phyloP scores from a whole-genome alignment of 2,888 invertebrate species.

The Himalopsyche kuldschensis region DNA sequence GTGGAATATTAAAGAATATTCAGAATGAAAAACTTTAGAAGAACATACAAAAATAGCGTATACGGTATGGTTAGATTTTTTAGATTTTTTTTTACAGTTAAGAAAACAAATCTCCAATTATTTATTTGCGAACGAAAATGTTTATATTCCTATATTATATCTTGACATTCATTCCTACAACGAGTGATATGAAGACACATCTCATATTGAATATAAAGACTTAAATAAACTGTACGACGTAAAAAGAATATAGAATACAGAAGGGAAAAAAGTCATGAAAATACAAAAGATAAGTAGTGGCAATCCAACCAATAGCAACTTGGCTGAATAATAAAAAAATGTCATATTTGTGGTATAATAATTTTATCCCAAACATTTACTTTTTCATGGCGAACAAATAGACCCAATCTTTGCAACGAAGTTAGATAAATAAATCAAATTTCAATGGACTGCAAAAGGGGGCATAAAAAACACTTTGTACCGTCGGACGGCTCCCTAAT shows the following conservation, averaged over 20 bases:
- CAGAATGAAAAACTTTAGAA: too few relatives aligned
- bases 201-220: too few relatives aligned
- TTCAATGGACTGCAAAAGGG: conserved; percentile 4
- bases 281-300: neutral
- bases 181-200: too few relatives aligned
- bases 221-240: too few relatives aligned
- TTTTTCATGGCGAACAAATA: neutral
- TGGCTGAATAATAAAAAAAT: neutral
- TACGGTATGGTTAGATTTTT: too few relatives aligned
- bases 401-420: neutral
- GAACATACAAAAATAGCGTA: too few relatives aligned
- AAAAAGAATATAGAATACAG: neutral
- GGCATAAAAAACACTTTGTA: conserved; percentile 12
- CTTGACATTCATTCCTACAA: too few relatives aligned
- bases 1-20: too few relatives aligned
- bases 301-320: neutral
- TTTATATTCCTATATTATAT: too few relatives aligned
- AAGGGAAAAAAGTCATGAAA: neutral
- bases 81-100: too few relatives aligned
- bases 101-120: too few relatives aligned
- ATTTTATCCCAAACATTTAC: neutral
- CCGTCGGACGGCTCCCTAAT: conserved; percentile 8
- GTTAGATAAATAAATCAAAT: conserved; percentile 1
- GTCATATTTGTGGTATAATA: neutral
- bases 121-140: too few relatives aligned